Evolutionary conservation across 2,888 invertebrate species (phyloP), one percentile per base, ranked within the genome.

Genomic region (Fabriciana adippe): DNA sequence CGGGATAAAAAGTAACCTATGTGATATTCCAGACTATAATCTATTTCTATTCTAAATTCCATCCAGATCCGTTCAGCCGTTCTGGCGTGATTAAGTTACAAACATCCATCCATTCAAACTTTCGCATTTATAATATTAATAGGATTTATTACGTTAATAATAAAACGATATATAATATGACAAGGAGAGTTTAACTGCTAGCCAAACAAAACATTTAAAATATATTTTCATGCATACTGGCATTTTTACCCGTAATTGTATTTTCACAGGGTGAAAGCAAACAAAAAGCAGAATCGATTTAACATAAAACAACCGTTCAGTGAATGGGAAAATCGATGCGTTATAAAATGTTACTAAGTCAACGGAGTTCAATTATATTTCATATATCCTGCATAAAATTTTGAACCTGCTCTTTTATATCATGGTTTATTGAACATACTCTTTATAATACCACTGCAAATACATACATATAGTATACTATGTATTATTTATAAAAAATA

Each of bases 201-300:
- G 63, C 54, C 48, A 64, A 63, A 69, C 47, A 56, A 47, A 14
- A 51, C 55, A 60, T 60, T 64, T 67, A 60, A 64, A 68, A 68
- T 41, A 54, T 50, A 57, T 59, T 59, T 64, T 67, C 54, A 55
- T 68, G 60, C 55, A 35, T 14, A 48, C 55, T 26, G 56, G 35
- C 31, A 60, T 61, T 59, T 64, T 65, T 61, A 53, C 16, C n/a
- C 64, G 56, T 67, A 65, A 70, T 68, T 68, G 64, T 63, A 60
- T 60, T 66, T 68, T 66, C 60, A 71, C 47, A 59, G 45, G 66
- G 57, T 41, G 54, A 48, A 47, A 60, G 63, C 55, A 48, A 59
- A 63, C 68, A 70, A 70, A 68, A 68, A 68, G 47, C 56, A 45
- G 26, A 64, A 68, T 68, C 64, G 55, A 55, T 68, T 63, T 59